These are phyloP conservation scores for Drosophila picticornis DNA, from an alignment of 2,888 invertebrate genomes.

Conservation along the genomic window DNA sequence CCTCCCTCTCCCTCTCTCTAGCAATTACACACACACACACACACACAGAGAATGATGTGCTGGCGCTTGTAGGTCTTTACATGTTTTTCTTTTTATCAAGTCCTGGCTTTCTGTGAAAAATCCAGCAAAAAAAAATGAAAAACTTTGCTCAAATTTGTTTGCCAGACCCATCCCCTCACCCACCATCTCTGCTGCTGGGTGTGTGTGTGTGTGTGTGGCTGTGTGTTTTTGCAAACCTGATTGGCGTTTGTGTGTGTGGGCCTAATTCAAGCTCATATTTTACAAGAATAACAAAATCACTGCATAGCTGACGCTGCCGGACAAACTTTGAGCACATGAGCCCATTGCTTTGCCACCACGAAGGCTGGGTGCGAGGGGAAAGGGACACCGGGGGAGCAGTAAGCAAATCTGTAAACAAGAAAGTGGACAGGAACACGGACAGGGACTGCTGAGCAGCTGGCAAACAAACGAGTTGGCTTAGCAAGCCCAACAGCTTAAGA, in stretches of 20 bases:
- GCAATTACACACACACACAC: conserved; percentile 3
- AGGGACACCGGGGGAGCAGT: conserved; percentile 5
- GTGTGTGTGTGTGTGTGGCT: conserved; percentile 7
- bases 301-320: conserved; percentile 62
- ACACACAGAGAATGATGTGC: background rate
- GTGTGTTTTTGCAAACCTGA: conserved; percentile 41
- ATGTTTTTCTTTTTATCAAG: conserved; percentile 47
- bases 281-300: conserved; percentile 79
- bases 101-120: conserved; percentile 36
- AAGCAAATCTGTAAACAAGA: conserved; percentile 54
- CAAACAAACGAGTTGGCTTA: conserved; percentile 57
- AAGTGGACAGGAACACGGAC: conserved; percentile 54
- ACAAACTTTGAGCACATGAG: conserved; percentile 58
- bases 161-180: background rate
- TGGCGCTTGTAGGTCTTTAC: conserved; percentile 50
- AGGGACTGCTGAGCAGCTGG: conserved; percentile 36
- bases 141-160: conserved; percentile 67
- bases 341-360: conserved; percentile 7
- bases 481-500: conserved; percentile 46
- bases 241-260: conserved; percentile 43
- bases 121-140: conserved; percentile 62
- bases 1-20: background rate
- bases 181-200: background rate
- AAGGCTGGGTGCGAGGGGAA: background rate
- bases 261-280: conserved; percentile 76